Conservation (phyloP, 2,888 invertebrate species). For the Falcaria lacertinaria region DNA sequence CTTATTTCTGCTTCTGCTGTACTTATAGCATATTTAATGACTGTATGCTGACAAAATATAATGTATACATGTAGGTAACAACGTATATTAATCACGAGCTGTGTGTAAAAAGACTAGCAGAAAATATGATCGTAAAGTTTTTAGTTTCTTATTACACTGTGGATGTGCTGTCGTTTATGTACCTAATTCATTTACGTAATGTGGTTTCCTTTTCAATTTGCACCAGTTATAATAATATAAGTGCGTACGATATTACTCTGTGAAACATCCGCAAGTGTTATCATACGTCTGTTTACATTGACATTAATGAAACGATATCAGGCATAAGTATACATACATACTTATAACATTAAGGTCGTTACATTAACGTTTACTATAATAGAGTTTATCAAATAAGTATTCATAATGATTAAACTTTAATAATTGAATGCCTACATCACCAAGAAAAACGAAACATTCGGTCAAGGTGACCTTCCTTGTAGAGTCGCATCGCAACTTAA, state of each 20-base stretch:
- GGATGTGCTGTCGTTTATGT: constrained; percentile 15
- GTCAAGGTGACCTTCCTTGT: constrained; percentile 71
- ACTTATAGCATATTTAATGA: no score
- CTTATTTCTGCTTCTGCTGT: constrained; percentile 31
- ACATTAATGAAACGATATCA: not conserved
- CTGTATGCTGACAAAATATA: no score
- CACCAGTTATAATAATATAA: constrained; percentile 2
- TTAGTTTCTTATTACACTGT: constrained; percentile 20
- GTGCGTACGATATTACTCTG: not conserved
- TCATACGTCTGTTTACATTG: not conserved
- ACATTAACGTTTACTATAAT: constrained; percentile 16
- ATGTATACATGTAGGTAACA: no score
- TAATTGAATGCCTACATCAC: constrained; percentile 20
- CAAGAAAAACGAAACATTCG: constrained; percentile 46
- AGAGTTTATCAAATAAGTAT: not conserved
- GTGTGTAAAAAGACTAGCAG: no score
- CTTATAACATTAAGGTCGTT: constrained; percentile 18
- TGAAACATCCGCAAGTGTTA: not conserved
- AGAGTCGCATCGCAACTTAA: constrained; percentile 56
- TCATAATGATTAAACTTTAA: constrained; percentile 8
- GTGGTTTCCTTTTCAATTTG: constrained; percentile 17
- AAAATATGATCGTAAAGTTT: no score
- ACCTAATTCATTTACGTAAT: constrained; percentile 15
- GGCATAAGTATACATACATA: not conserved
- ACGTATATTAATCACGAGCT: constrained; percentile 29